Evolutionary conservation across 2,113 vertebrate species (phyloP).

Genomic region (Vulpes lagopus): DNA sequence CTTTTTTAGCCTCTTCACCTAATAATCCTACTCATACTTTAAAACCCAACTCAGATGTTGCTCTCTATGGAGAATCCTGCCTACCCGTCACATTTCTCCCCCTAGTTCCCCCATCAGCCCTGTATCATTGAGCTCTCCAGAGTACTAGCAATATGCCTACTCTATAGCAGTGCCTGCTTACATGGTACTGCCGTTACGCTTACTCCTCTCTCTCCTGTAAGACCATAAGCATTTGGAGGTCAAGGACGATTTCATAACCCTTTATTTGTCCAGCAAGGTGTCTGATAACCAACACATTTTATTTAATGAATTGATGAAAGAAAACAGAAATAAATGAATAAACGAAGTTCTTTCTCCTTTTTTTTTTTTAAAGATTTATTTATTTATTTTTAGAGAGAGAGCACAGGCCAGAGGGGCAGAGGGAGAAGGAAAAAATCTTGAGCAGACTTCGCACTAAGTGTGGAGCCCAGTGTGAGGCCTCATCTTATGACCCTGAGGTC

Average conservation of each 20-base stretch:
- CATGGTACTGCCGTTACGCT: neutral
- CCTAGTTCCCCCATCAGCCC: neutral
- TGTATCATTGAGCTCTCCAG: neutral
- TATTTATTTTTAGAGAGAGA: neutral
- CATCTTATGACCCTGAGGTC: neutral
- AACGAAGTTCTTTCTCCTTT: neutral
- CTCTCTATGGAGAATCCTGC: neutral
- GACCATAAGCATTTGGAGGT: neutral
- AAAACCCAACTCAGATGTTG: neutral
- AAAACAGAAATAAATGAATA: slow-evolving; percentile 7
- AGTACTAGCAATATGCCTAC: too few species aligned
- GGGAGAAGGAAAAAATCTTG: neutral
- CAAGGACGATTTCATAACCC: neutral
- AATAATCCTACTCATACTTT: neutral
- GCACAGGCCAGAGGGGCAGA: neutral
- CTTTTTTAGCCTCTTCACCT: neutral
- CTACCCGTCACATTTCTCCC: neutral
- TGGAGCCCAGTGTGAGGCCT: neutral
- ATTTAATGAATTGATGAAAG: slow-evolving; percentile 33
- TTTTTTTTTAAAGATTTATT: neutral
- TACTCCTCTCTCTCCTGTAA: neutral
- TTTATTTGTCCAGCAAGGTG: neutral
- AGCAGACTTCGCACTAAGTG: neutral
- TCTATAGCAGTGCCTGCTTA: neutral
- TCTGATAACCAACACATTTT: neutral